These are phyloP conservation scores for Microtus pennsylvanicus DNA, from an alignment of 2,113 vertebrate species.

Conservation along the genomic window DNA sequence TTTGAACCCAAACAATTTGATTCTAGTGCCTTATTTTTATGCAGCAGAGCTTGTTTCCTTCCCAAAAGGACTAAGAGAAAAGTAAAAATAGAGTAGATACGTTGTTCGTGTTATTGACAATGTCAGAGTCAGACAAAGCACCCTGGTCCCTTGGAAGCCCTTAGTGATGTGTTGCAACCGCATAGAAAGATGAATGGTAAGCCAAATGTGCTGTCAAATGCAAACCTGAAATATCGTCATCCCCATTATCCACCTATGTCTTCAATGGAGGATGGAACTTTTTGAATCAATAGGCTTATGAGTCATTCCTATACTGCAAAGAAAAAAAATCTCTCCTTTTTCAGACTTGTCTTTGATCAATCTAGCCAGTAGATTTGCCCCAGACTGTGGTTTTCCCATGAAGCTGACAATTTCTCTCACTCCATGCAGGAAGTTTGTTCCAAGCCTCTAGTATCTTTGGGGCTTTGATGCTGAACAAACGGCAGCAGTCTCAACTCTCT, in stretches of 20 bases:
- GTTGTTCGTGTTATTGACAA: neutral
- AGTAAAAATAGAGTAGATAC: neutral
- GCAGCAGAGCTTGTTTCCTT: neutral
- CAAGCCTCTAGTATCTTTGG: slow-evolving; percentile 56
- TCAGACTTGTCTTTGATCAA: slow-evolving; percentile 65
- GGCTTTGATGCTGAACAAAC: slow-evolving; percentile 8
- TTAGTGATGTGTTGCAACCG: neutral
- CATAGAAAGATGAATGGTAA: neutral
- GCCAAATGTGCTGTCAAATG: neutral
- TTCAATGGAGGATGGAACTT: slow-evolving; percentile 38
- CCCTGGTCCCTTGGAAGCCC: neutral
- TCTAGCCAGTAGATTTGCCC: slow-evolving; percentile 56
- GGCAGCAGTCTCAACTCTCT: slow-evolving; percentile 6
- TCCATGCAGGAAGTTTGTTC: slow-evolving; percentile 61
- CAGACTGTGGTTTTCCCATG: slow-evolving; percentile 56
- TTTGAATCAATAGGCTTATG: slow-evolving; percentile 69
- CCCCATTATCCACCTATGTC: neutral
- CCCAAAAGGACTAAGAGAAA: neutral
- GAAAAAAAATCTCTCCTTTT: slow-evolving; percentile 63
- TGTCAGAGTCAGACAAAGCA: neutral
- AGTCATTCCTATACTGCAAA: slow-evolving; percentile 63
- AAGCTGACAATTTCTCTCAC: slow-evolving; percentile 49
- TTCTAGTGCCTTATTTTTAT: neutral
- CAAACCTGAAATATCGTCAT: neutral
- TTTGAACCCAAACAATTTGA: neutral